Base-by-base conservation (phyloP, 2,797 vertebrate species). In the Trichosurus vulpecula region DNA sequence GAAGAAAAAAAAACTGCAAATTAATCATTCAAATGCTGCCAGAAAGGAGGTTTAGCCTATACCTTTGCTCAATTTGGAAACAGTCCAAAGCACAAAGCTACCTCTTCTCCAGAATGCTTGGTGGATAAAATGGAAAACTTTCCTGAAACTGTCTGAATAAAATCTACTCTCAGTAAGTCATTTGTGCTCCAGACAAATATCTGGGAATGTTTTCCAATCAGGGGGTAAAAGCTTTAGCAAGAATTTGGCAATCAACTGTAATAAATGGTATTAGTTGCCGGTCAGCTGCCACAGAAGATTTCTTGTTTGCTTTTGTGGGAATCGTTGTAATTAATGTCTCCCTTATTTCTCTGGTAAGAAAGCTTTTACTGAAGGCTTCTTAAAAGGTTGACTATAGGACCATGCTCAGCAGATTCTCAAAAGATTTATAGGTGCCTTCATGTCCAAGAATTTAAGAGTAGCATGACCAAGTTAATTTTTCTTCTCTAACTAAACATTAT, bases 371-470 rank as follows among this genome's bases (percentile, higher is more conserved):
- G 92, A 94, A 98, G 22, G 4, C 74, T 95, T n/a, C 8, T 66
- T 89, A 31, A 94, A 95, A 97, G 58, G 51, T 81, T 30, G 30
- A 94, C 91, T 96, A 54, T 58, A 93, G 35, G 52, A 93, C 51
- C 54, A 0, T 30, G 5, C 19, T 16, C 91, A 97, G n/a, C 90
- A 91, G 61, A 96, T 98, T 96, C 93, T 96, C 81, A 90, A 94
- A 94, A n/a, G 92, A 97, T 98, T 98, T 95, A 97, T 91, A 91
- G 95, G 74, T 87, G n/a, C 53, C 89, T 56, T 95, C 96, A 95
- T 94, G 92, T 57, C 66, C 74, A 58, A 30, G 66, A 61, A 54
- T 95, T 96, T 97, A 92, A 91, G 61, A 91, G 91, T 47, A 95
- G 95, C 54, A 95, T 91, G 95, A 89, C 95, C 89, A 96, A 97